Evolutionary conservation across 2,888 invertebrate genomes (phyloP).

Genomic region (Hyposoter didymator): DNA sequence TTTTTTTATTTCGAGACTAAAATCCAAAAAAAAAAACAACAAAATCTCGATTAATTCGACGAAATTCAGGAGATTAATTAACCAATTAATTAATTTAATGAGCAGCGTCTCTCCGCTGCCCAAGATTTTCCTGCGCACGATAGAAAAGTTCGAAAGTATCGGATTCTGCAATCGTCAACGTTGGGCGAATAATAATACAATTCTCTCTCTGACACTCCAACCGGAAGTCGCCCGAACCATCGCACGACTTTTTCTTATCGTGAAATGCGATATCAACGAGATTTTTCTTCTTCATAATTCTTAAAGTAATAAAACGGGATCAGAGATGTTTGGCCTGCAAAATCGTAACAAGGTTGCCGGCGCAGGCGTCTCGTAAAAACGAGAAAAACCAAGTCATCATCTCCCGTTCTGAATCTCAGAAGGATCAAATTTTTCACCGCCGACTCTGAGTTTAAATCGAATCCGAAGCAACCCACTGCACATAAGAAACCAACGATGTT

Average conservation of each 20-base stretch:
- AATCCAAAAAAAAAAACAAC: too few relatives aligned
- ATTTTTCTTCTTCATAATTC: background rate
- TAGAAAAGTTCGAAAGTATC: too few relatives aligned
- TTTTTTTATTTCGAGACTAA: too few relatives aligned
- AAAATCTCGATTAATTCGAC: too few relatives aligned
- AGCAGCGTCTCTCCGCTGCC: too few relatives aligned
- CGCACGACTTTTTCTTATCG: background rate
- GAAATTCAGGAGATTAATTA: too few relatives aligned
- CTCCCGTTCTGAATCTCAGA: slow-evolving; percentile 80
- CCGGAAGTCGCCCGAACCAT: too few relatives aligned
- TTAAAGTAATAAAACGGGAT: slow-evolving; percentile 75
- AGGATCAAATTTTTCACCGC: slow-evolving; percentile 75
- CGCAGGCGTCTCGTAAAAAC: slow-evolving; percentile 80
- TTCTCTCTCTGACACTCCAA: too few relatives aligned
- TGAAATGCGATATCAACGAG: background rate
- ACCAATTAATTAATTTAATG: too few relatives aligned
- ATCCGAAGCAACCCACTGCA: slow-evolving; percentile 38
- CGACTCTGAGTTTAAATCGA: slow-evolving; percentile 59
- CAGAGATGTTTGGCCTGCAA: slow-evolving; percentile 82
- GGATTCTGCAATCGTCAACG: too few relatives aligned
- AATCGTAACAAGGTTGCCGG: slow-evolving; percentile 80
- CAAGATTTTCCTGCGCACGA: too few relatives aligned
- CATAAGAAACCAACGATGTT: slow-evolving; percentile 65
- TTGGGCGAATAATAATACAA: too few relatives aligned
- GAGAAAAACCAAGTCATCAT: slow-evolving; percentile 80